phyloP scores from a whole-genome alignment of 2,113 vertebrate species.

The Brachypteracias leptosomus region DNA sequence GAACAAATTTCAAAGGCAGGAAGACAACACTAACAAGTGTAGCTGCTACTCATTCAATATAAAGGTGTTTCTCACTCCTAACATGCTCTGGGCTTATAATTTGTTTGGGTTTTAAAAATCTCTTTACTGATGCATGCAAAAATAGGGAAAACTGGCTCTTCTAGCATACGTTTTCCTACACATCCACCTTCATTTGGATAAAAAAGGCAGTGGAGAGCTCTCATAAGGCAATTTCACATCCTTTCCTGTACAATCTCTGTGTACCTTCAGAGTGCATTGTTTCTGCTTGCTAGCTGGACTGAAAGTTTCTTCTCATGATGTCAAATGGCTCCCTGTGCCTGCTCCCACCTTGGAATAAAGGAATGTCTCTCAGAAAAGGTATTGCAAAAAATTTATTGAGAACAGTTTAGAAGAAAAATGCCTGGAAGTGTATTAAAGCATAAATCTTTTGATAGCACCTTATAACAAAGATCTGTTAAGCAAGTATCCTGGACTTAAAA shows the following conservation, averaged over 20 bases:
- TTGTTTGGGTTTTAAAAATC: neutral
- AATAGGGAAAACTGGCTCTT: neutral
- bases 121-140: neutral
- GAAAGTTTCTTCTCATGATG: neutral
- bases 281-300: neutral
- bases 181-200: neutral
- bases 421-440: neutral
- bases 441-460: neutral
- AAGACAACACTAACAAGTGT: neutral
- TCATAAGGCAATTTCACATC: neutral
- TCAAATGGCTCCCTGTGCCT: neutral
- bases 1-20: conserved; percentile 20
- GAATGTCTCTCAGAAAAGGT: neutral
- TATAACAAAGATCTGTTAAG: neutral
- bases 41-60: neutral
- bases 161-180: neutral
- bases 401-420: neutral
- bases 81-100: neutral
- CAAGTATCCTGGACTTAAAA: neutral
- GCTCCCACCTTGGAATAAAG: neutral
- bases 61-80: neutral
- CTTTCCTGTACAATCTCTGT: neutral
- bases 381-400: neutral
- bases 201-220: neutral
- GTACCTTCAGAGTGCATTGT: neutral